phyloP scores from a whole-genome alignment of 1,140 invertebrate species.

The Antheraea pernyi region DNA sequence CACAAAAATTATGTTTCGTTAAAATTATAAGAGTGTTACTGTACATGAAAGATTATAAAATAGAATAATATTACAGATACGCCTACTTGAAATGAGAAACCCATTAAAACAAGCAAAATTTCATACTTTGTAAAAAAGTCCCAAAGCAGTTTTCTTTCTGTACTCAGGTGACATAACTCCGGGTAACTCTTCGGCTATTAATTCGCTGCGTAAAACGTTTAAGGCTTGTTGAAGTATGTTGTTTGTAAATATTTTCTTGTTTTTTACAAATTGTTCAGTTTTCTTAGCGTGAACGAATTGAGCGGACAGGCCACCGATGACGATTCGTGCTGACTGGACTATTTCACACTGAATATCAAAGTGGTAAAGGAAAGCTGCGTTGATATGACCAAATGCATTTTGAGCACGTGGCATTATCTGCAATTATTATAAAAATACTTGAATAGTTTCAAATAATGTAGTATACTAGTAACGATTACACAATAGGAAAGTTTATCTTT shows the following conservation, averaged over 20 bases:
- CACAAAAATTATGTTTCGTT: too few species aligned
- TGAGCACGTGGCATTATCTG: constrained; percentile 84
- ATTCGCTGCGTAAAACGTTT: constrained; percentile 79
- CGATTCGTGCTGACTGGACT: constrained; percentile 75
- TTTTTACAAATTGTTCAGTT: constrained; percentile 82
- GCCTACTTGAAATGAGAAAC: background rate
- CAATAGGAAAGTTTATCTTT: too few species aligned
- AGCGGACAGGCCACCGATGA: constrained; percentile 83
- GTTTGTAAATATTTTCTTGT: constrained; percentile 76
- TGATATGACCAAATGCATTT: constrained; percentile 87
- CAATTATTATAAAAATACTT: constrained; percentile 12
- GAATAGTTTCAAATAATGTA: too few species aligned
- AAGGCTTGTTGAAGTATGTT: constrained; percentile 79
- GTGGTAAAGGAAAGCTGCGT: constrained; percentile 84
- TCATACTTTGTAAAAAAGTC: constrained; percentile 86
- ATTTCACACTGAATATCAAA: constrained; percentile 60
- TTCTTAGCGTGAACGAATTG: constrained; percentile 84
- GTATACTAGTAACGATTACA: too few species aligned
- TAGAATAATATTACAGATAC: too few species aligned
- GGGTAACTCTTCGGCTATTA: constrained; percentile 81
- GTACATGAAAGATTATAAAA: too few species aligned
- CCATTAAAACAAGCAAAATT: background rate
- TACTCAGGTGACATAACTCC: constrained; percentile 83
- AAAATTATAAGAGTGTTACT: too few species aligned
- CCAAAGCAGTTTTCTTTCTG: constrained; percentile 81